Evolutionary conservation across 2,113 vertebrate genomes (phyloP).

Genomic region (Cercopithecus mona): DNA sequence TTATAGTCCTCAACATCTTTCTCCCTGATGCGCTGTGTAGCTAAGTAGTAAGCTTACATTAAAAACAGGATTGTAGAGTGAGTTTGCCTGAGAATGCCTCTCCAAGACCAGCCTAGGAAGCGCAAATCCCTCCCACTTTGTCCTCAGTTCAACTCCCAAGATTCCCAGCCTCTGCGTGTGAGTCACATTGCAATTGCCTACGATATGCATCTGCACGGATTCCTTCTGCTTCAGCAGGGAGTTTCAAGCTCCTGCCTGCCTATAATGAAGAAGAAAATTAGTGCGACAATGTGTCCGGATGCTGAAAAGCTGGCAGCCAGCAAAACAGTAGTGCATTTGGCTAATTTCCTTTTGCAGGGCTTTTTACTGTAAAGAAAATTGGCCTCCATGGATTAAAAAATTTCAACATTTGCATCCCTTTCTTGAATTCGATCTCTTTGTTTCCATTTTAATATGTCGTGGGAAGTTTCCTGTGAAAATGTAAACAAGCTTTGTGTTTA

Average conservation of each 20-base stretch:
- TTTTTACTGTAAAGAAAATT: constrained; percentile 49
- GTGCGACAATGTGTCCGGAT: constrained; percentile 53
- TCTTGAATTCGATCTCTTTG: constrained; percentile 57
- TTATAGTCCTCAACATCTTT: neutral
- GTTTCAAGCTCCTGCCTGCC: constrained; percentile 63
- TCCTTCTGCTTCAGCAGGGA: constrained; percentile 44
- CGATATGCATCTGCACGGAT: constrained; percentile 36
- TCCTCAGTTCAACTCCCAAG: constrained; percentile 72
- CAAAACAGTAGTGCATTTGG: constrained; percentile 1
- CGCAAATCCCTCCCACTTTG: constrained; percentile 61
- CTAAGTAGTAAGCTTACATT: neutral
- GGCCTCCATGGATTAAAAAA: constrained; percentile 36
- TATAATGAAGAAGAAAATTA: constrained; percentile 50
- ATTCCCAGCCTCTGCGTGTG: constrained; percentile 4
- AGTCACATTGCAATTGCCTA: constrained; percentile 51
- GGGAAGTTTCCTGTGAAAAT: constrained; percentile 60
- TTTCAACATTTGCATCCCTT: constrained; percentile 2
- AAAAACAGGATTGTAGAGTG: neutral
- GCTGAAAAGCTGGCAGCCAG: constrained; percentile 42
- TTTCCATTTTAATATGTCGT: constrained; percentile 53
- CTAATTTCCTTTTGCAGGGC: constrained; percentile 52
- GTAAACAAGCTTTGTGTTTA: constrained; percentile 63
- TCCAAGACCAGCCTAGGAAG: neutral
- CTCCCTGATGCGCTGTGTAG: neutral
- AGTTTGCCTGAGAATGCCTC: neutral